These are phyloP conservation scores for Salarias fasciatus DNA, from an alignment of 2,797 vertebrate species.

Conservation along the genomic window DNA sequence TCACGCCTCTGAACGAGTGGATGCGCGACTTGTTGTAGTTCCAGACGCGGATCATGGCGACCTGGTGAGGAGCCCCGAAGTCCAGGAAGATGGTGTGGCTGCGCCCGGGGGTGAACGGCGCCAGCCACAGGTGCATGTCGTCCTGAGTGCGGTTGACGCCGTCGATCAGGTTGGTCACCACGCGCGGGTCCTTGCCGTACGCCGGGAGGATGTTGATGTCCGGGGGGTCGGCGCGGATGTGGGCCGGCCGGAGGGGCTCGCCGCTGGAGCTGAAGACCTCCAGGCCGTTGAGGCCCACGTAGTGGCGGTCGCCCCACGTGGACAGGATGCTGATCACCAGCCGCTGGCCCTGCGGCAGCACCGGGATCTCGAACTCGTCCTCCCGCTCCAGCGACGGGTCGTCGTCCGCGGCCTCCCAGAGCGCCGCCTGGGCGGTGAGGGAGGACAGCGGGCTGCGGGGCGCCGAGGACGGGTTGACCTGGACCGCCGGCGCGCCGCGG, in stretches of 20 bases:
- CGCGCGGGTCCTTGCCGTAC: slow-evolving; percentile 91
- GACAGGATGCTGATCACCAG: slow-evolving; percentile 89
- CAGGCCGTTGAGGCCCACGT: slow-evolving; percentile 95
- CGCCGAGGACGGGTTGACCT: slow-evolving; percentile 24
- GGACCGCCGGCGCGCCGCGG: slow-evolving; percentile 37
- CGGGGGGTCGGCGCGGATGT: slow-evolving; percentile 88
- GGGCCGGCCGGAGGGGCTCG: slow-evolving; percentile 83
- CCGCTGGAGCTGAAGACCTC: slow-evolving; percentile 94
- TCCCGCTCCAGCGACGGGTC: slow-evolving; percentile 71
- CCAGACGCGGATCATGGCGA: slow-evolving; percentile 97
- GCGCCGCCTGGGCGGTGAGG: slow-evolving; percentile 26
- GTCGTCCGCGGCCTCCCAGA: slow-evolving; percentile 68
- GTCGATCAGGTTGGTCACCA: slow-evolving; percentile 89
- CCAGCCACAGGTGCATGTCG: slow-evolving; percentile 98
- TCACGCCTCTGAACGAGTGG: slow-evolving; percentile 94
- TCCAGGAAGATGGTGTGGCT: slow-evolving; percentile 88
- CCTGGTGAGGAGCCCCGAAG: slow-evolving; percentile 84
- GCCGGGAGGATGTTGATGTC: slow-evolving; percentile 94
- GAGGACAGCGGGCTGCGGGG: slow-evolving; percentile 49
- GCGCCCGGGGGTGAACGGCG: slow-evolving; percentile 90
- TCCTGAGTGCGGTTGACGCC: slow-evolving; percentile 95
- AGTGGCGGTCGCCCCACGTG: slow-evolving; percentile 97
- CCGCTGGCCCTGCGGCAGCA: slow-evolving; percentile 89
- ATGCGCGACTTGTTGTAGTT: slow-evolving; percentile 99
- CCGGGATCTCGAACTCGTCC: slow-evolving; percentile 91